These are phyloP conservation scores for Todus mexicanus DNA, from an alignment of 2,797 vertebrate genomes.

Conservation along the genomic window DNA sequence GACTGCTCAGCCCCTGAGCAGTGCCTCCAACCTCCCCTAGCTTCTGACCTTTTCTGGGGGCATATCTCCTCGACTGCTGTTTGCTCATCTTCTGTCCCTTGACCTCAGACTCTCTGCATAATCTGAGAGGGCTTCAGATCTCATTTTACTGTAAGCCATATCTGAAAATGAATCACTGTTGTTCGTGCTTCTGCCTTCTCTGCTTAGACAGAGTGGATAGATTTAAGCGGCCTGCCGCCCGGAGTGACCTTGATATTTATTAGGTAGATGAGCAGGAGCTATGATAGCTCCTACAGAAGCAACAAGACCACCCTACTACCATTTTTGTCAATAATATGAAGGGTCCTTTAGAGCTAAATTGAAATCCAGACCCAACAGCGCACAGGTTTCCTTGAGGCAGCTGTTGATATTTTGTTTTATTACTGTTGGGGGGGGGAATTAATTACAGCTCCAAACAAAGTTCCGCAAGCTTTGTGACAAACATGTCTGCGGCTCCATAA, in stretches of 20 bases:
- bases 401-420: constrained; percentile 27
- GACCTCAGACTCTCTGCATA: rapidly evolving
- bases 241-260: not conserved
- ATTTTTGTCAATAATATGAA: not conserved
- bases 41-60: not conserved
- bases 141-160: not conserved
- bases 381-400: not conserved
- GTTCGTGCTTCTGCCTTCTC: not conserved
- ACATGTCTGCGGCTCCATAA: not conserved
- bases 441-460: constrained; percentile 41
- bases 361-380: not conserved
- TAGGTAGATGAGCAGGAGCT: not conserved
- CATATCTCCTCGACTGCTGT: not conserved
- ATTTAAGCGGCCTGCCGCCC: not conserved
- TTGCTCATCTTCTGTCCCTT: not conserved
- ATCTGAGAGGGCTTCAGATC: not conserved
- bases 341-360: not conserved
- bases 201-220: not conserved
- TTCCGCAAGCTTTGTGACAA: constrained; percentile 51
- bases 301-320: not conserved
- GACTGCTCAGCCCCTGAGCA: not conserved
- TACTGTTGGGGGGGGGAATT: not conserved
- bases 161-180: not conserved
- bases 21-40: rapidly evolving
- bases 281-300: not conserved